Percentiles rank a stretch among this genome's conserved stretches.
Conservation (phyloP, 2,888 invertebrate species). For the Dermolepida albohirtum region DNA sequence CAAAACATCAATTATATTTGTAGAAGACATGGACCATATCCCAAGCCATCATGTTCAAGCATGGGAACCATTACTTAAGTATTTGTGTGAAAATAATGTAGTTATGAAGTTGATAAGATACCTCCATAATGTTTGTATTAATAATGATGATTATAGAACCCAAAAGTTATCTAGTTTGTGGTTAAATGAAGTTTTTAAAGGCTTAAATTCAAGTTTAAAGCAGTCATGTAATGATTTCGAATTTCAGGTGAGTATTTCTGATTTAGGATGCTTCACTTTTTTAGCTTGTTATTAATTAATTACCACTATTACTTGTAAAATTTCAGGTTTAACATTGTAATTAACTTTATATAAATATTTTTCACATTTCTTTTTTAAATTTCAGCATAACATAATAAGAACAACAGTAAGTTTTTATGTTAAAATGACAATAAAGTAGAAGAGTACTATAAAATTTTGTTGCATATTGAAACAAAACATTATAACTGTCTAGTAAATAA, state of each 20-base stretch:
- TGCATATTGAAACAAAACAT: no score
- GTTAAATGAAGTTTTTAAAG: constrained; percentile 55
- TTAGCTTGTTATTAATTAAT: no score
- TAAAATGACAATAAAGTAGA: no score
- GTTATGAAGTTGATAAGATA: constrained; percentile 64
- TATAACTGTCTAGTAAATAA: no score
- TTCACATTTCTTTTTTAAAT: no score
- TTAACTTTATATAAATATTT: no score
- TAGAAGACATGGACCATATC: constrained; percentile 45
- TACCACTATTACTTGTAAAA: no score
- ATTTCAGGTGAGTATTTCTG: neutral
- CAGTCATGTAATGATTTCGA: neutral
- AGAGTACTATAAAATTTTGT: no score
- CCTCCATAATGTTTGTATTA: constrained; percentile 48
- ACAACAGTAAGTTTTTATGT: no score
- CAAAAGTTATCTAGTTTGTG: constrained; percentile 55
- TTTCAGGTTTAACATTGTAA: no score
- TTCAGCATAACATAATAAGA: no score
- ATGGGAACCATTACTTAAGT: constrained; percentile 69
- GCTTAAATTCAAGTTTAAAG: constrained; percentile 15
- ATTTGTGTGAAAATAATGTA: constrained; percentile 68
- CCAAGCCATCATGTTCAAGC: constrained; percentile 58
- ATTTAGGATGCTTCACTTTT: no score
- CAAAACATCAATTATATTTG: neutral
- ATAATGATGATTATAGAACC: constrained; percentile 42